Evolutionary conservation across 64 coral and sea anemone genomes (phyloP).

Genomic region (Platygyra sinensis): DNA sequence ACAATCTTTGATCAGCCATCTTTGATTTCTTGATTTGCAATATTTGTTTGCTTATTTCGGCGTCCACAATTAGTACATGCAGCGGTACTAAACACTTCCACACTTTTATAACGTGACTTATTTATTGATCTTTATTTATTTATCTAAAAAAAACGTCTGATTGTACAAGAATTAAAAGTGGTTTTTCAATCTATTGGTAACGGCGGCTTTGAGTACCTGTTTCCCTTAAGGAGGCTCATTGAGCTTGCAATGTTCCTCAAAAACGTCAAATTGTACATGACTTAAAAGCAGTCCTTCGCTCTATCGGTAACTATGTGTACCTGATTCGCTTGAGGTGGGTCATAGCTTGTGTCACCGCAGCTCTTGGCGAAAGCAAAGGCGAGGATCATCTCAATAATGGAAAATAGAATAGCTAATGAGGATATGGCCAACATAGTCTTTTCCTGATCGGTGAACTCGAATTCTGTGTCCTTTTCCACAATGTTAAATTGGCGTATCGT

Average conservation of each 20-base stretch:
- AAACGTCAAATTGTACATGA: too few relatives aligned
- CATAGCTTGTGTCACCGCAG: not conserved
- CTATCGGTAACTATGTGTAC: not conserved
- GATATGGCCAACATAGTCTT: not conserved
- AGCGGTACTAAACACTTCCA: too few relatives aligned
- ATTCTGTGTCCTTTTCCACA: not conserved
- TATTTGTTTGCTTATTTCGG: too few relatives aligned
- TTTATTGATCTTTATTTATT: too few relatives aligned
- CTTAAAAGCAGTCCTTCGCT: too few relatives aligned
- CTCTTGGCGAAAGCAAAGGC: not conserved
- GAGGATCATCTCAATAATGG: not conserved
- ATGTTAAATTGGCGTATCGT: not conserved
- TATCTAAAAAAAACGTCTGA: too few relatives aligned
- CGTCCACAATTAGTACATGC: too few relatives aligned
- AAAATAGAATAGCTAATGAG: not conserved
- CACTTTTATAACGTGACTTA: too few relatives aligned
- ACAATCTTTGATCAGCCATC: too few relatives aligned
- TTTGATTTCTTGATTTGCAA: too few relatives aligned
- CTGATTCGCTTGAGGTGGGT: not conserved
- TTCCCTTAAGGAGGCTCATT: not conserved
- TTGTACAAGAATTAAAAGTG: too few relatives aligned
- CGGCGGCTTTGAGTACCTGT: not conserved
- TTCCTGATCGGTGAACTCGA: not conserved
- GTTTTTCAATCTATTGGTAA: not conserved
- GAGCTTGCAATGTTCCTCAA: too few relatives aligned